Conservation (phyloP, 2,888 invertebrate species). For the Elaeidobius kamerunicus region DNA sequence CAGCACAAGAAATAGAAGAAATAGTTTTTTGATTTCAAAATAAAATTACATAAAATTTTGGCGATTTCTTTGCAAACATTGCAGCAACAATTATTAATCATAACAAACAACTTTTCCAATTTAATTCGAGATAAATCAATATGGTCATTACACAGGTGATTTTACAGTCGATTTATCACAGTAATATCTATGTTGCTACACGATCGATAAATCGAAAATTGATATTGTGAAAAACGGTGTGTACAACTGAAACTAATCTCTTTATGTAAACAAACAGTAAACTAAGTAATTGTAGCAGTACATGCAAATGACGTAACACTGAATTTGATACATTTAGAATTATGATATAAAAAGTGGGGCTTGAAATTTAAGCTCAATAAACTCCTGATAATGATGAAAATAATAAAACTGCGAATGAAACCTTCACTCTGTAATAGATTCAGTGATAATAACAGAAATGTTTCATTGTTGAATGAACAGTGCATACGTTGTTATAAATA, state of each 20-base stretch:
- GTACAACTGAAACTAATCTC: conserved; percentile 3
- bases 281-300: not conserved
- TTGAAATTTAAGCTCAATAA: too few species aligned
- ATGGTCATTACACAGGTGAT: conserved; percentile 42
- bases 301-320: conserved; percentile 7
- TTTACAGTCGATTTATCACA: conserved; percentile 42
- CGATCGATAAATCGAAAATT: conserved; percentile 17
- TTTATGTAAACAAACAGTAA: conserved; percentile 3
- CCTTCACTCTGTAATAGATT: too few species aligned
- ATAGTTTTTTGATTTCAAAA: not conserved
- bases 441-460: too few species aligned
- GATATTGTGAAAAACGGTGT: conserved; percentile 22
- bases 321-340: too few species aligned
- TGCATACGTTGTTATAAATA: too few species aligned
- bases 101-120: not conserved
- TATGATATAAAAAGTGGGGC: too few species aligned
- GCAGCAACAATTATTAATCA: not conserved
- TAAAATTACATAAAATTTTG: too few species aligned
- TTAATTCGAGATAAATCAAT: conserved; percentile 36
- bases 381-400: too few species aligned
- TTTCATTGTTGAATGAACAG: too few species aligned
- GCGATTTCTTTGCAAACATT: too few species aligned
- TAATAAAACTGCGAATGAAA: too few species aligned
- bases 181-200: conserved; percentile 18
- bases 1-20: too few species aligned